These are phyloP conservation scores for Phainopepla nitens DNA, from an alignment of 2,113 vertebrate species.

Conservation along the genomic window DNA sequence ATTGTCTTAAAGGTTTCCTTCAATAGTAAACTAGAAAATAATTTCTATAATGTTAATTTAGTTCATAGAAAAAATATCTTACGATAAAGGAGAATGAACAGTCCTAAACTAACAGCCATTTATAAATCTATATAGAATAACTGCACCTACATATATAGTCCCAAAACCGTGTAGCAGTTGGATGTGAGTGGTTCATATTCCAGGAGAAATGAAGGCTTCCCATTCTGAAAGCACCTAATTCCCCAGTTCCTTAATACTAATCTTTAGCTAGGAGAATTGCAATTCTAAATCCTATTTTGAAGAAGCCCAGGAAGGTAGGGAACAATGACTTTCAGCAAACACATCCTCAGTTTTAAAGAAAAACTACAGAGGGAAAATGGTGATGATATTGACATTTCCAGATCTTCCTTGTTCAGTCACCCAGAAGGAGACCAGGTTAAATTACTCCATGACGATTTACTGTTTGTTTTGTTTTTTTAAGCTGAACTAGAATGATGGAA, in stretches of 20 bases:
- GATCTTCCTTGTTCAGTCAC: neutral
- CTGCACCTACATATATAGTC: neutral
- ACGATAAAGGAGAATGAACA: neutral
- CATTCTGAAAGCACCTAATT: neutral
- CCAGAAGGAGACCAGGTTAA: neutral
- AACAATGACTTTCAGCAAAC: neutral
- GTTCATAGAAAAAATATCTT: neutral
- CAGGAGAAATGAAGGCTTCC: neutral
- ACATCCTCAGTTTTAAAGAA: neutral
- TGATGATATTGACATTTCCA: neutral
- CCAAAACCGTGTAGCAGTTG: neutral
- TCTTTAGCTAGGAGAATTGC: neutral
- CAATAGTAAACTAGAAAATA: neutral
- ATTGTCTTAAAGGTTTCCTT: neutral
- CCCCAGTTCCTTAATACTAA: neutral
- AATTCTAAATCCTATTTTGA: neutral
- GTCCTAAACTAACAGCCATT: neutral
- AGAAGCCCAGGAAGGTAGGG: neutral
- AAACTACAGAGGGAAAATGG: neutral
- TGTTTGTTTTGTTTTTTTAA: neutral
- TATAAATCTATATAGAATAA: neutral
- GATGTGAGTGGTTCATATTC: neutral
- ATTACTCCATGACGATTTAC: neutral
- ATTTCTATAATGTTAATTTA: neutral
- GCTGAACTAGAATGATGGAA: neutral